Base-by-base conservation (phyloP, 2,113 vertebrate genomes). In the Strix uralensis region DNA sequence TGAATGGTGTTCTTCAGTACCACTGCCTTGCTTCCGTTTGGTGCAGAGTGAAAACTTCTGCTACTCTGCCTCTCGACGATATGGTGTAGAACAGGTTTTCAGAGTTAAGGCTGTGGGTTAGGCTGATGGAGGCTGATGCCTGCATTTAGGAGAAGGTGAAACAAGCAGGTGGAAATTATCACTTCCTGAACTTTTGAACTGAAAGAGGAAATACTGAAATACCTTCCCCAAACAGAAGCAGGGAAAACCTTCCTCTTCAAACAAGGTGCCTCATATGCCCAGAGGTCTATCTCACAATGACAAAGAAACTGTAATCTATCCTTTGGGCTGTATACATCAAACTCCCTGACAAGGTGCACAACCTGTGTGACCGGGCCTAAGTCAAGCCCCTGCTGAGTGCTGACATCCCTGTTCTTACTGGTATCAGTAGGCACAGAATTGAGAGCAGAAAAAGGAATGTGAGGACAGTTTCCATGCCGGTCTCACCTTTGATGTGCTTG, bases 221-320 rank as follows among this genome's bases (percentile, higher is more conserved):
- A 26, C 18, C 4, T n/a, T 22, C 20, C 30, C 13, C 18, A 12
- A 25, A 26, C 1, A 21, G 30, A 14, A 66, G 32, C 7, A 21
- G 20, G 18, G n/a, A 66, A 13, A 15, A 4, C 12, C 2, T 30
- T 66, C 55, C 15, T 16, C 15, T n/a, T 46, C 5, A 46, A 36
- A 23, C 3, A 1, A 15, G 13, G 11, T 0, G 5, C 5, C 18
- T 61, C 14, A 3, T 12, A 1, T 0, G 1, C 17, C 12, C 30
- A 9, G 34, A 21, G 23, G 19, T 19, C 30, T 34, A 11, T 5
- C 36, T 74, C 12, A n/a, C 27, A 23, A 18, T 3, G 8, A 49
- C 5, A 11, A 7, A n/a, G 42, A n/a, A 59, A 25, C 11, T 23
- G 4, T 8, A 12, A 16, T 27, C 14, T 14, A 1, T 13, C 23